These are phyloP conservation scores for Leptocoma aspasia DNA, from an alignment of 2,113 vertebrate species.

Conservation along the genomic window DNA sequence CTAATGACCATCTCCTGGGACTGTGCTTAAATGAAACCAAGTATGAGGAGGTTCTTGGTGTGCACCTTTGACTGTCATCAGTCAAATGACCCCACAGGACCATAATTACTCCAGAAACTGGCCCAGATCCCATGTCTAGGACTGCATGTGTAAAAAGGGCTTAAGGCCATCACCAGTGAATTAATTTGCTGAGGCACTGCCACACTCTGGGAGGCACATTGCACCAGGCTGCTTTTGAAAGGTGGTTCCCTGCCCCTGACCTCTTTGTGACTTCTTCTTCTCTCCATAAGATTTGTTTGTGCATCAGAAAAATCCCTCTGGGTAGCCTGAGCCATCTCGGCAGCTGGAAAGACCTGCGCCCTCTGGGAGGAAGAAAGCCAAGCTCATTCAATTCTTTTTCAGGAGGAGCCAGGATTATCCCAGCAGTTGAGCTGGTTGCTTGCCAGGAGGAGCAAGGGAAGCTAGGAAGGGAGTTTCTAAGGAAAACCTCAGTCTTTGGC, in stretches of 20 bases:
- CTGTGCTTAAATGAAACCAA: neutral
- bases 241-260: neutral
- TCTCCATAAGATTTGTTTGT: neutral
- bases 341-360: neutral
- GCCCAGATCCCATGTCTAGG: neutral
- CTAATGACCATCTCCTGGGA: neutral
- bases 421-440: neutral
- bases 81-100: neutral
- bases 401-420: neutral
- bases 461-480: neutral
- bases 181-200: accelerated
- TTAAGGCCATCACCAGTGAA: neutral
- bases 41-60: neutral
- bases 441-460: neutral
- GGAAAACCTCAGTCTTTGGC: neutral
- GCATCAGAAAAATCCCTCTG: neutral
- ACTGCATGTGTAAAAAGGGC: neutral
- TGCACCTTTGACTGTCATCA: neutral
- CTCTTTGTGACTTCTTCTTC: neutral
- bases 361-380: neutral
- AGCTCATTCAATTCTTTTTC: neutral
- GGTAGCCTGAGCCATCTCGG: neutral
- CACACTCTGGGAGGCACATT: accelerated
- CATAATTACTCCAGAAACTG: neutral
- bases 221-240: neutral